Evolutionary conservation across 2,113 vertebrate species (phyloP).

Genomic region (Tapirus terrestris): DNA sequence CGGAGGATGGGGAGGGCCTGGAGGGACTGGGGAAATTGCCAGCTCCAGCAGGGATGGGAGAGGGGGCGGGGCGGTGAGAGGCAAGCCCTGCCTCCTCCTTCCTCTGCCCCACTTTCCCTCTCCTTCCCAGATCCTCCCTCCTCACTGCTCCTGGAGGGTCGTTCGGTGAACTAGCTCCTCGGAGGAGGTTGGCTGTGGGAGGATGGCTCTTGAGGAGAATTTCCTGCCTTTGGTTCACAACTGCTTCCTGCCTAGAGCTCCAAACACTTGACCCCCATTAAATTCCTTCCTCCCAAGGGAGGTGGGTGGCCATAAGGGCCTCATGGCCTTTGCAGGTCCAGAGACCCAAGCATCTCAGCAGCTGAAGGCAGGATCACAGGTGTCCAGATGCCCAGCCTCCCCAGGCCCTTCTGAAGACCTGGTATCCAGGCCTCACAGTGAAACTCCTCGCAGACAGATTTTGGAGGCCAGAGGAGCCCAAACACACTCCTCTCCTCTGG

Average conservation of each 20-base stretch:
- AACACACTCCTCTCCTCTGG: background rate
- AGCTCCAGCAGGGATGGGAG: background rate
- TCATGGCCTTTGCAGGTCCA: background rate
- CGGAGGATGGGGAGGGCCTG: background rate
- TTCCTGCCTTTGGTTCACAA: constrained; percentile 57
- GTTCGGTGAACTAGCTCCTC: background rate
- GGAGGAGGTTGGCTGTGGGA: background rate
- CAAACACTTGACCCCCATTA: constrained; percentile 68
- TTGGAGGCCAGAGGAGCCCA: background rate
- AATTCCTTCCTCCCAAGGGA: constrained; percentile 57
- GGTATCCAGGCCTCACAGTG: background rate
- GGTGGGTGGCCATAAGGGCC: constrained; percentile 14
- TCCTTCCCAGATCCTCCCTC: background rate
- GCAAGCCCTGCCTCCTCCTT: background rate
- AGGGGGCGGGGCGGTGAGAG: background rate
- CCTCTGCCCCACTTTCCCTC: background rate
- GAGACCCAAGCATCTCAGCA: background rate
- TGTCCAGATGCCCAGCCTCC: background rate
- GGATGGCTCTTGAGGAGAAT: constrained; percentile 25
- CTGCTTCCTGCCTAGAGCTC: constrained; percentile 52
- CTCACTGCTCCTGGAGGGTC: background rate
- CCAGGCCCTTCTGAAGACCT: background rate
- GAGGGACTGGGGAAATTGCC: background rate
- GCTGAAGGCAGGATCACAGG: background rate
- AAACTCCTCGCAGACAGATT: background rate